These are phyloP conservation scores for Amblyopsis rosae DNA, from an alignment of 2,113 vertebrate genomes.

Conservation along the genomic window DNA sequence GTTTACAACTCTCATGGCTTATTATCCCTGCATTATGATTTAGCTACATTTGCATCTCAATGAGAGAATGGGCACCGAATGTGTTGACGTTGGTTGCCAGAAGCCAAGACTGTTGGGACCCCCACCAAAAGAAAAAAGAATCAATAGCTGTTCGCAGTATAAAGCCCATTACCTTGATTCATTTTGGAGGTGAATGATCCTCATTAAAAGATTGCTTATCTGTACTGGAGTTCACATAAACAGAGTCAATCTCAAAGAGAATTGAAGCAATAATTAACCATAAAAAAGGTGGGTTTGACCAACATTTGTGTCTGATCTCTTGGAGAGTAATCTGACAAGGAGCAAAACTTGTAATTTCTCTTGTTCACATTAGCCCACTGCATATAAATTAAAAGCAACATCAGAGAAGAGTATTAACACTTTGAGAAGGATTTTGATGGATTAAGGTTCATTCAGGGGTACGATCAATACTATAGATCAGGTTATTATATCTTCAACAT, in stretches of 20 bases:
- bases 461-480: constrained; percentile 26
- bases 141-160: background rate
- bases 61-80: background rate
- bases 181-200: background rate
- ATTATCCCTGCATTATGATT: background rate
- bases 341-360: background rate
- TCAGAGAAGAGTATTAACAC: constrained; percentile 3
- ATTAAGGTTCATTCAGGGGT: constrained; percentile 42
- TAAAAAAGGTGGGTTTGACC: background rate
- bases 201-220: background rate
- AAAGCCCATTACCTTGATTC: background rate
- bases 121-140: constrained; percentile 10
- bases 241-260: constrained; percentile 15
- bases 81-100: background rate
- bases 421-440: constrained; percentile 40
- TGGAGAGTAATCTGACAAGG: background rate
- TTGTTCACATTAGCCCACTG: constrained; percentile 18
- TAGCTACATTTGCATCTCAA: background rate
- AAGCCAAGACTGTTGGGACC: background rate
- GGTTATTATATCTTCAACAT: constrained; percentile 35
- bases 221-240: constrained; percentile 2
- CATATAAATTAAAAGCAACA: constrained; percentile 10
- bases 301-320: background rate
- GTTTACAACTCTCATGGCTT: background rate
- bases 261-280: constrained; percentile 16